phyloP scores from a whole-genome alignment of 2,888 invertebrate species.

The Synanthedon myopaeformis region DNA sequence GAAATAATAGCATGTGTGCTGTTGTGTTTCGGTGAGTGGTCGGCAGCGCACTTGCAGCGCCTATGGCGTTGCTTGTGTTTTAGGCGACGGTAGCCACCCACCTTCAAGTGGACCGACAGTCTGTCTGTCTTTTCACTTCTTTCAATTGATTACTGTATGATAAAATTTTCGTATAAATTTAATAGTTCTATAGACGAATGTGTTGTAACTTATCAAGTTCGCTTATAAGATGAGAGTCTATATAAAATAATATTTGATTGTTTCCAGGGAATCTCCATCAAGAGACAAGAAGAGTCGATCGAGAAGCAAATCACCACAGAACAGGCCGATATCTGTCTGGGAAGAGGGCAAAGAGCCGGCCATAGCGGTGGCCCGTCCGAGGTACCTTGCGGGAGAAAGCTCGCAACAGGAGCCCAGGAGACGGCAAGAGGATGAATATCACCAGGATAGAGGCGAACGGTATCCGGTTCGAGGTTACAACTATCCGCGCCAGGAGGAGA shows the following conservation, averaged over 20 bases:
- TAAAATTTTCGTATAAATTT: neutral
- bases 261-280: constrained; percentile 34
- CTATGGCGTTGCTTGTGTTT: no score
- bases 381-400: constrained; percentile 17
- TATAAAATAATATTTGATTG: neutral
- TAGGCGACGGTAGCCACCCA: no score
- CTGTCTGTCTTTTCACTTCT: no score
- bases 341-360: constrained; percentile 22
- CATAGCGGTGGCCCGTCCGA: constrained; percentile 14
- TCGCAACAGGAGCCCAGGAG: constrained; percentile 3
- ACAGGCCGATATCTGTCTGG: constrained; percentile 32
- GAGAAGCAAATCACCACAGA: constrained; percentile 36
- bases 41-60: no score
- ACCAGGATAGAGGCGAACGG: constrained; percentile 11
- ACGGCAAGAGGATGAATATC: constrained; percentile 16
- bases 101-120: no score
- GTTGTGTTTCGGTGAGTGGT: no score
- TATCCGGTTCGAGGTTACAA: neutral
- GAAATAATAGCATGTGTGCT: no score
- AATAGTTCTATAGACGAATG: neutral
- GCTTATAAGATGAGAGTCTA: neutral
- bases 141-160: no score
- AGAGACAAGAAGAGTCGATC: constrained; percentile 34
- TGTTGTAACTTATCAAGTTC: no score
- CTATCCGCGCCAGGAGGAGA: neutral